Percentiles rank a stretch among this genome's conserved stretches.
Conservation (phyloP, 2,113 vertebrate genomes). For the Monarcha castaneiventris region DNA sequence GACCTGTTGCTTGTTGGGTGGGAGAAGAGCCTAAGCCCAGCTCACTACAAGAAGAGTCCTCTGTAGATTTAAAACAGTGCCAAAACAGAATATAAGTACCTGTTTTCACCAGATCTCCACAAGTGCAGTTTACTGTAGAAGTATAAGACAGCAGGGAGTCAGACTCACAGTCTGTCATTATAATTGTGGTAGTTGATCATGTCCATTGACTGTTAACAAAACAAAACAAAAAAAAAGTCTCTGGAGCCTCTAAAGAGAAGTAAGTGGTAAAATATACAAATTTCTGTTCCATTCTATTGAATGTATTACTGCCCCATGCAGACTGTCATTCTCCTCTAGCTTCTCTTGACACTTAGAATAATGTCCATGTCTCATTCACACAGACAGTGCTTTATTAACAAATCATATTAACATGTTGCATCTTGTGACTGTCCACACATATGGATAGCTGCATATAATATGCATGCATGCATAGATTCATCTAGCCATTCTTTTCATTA, state of each 20-base stretch:
- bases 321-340: neutral
- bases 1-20: neutral
- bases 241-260: neutral
- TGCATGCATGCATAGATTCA: neutral
- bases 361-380: neutral
- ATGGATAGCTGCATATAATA: neutral
- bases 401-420: neutral
- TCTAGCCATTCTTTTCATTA: neutral
- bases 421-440: neutral
- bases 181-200: neutral
- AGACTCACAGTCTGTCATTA: neutral
- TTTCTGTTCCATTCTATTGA: neutral
- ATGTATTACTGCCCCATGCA: neutral
- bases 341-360: neutral
- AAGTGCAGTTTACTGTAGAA: neutral
- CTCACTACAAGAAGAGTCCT: neutral
- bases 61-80: neutral
- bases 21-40: neutral
- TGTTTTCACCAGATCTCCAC: neutral
- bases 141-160: neutral
- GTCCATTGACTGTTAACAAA: neutral
- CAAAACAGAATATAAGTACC: neutral
- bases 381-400: neutral
- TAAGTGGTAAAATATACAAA: neutral
- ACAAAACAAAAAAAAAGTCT: neutral